These are phyloP conservation scores for Psococerastis gibbosa DNA, from an alignment of 2,888 invertebrate genomes.

Conservation along the genomic window DNA sequence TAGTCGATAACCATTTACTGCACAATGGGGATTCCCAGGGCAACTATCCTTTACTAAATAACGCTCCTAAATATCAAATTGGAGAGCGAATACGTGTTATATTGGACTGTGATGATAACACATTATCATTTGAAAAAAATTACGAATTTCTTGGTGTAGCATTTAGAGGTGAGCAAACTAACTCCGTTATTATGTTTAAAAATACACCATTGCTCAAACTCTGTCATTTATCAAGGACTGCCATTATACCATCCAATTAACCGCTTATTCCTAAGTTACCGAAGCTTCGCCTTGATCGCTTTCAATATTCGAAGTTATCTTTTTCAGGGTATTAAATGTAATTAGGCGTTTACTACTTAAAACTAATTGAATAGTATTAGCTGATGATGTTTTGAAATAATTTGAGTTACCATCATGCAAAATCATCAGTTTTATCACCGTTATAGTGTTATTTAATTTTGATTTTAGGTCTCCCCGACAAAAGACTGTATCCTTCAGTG, in stretches of 20 bases:
- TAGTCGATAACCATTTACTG: constrained; percentile 90
- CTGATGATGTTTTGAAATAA: no score
- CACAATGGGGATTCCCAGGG: constrained; percentile 94
- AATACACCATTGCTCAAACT: constrained; percentile 2
- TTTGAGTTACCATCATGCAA: no score
- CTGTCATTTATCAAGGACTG: neutral
- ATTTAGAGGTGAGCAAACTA: constrained; percentile 68
- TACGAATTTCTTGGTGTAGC: constrained; percentile 97
- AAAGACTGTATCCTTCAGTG: constrained; percentile 75
- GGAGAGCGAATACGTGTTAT: constrained; percentile 94
- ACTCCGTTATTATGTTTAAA: no score
- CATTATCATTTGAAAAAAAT: constrained; percentile 92
- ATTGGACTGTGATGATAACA: constrained; percentile 93
- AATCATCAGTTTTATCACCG: no score
- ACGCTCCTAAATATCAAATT: constrained; percentile 94
- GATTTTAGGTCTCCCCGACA: constrained; percentile 74
- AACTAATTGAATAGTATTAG: no score
- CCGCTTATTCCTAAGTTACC: no score
- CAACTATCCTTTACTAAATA: constrained; percentile 82
- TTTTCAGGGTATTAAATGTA: no score
- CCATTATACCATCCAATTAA: no score
- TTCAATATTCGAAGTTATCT: no score
- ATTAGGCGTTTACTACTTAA: no score
- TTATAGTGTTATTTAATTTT: no score
- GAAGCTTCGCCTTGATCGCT: no score